Percentiles rank a stretch among this genome's conserved stretches.
These are phyloP conservation scores for Fulmarus glacialis DNA, from an alignment of 2,113 vertebrate species.

Conservation along the genomic window DNA sequence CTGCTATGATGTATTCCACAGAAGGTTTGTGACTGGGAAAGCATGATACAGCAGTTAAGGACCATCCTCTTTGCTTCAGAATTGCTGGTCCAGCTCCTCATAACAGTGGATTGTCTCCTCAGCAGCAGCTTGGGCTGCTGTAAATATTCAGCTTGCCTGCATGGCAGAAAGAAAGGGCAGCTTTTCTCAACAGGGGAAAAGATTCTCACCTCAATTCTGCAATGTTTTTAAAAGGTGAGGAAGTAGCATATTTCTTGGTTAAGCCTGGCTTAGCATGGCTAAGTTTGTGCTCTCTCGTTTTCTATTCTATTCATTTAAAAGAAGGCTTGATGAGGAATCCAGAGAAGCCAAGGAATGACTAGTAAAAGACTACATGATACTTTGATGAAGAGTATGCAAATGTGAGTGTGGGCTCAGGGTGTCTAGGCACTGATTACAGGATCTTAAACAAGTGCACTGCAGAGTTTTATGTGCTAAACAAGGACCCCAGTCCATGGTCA, in stretches of 20 bases:
- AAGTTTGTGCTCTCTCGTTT: not conserved
- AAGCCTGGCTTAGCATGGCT: not conserved
- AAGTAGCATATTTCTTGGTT: not conserved
- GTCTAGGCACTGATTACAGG: not conserved
- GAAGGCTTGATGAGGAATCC: not conserved
- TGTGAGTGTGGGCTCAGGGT: not conserved
- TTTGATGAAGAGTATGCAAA: not conserved
- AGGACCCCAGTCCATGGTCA: rapidly evolving
- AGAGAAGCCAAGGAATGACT: not conserved
- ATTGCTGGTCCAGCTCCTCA: not conserved
- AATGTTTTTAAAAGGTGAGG: not conserved
- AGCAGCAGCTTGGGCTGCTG: not conserved
- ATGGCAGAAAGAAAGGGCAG: not conserved
- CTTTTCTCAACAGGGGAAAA: not conserved
- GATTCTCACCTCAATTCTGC: not conserved
- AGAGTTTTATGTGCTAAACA: not conserved
- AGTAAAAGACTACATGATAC: not conserved
- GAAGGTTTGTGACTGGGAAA: not conserved
- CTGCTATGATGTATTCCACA: not conserved
- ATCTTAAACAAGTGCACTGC: not conserved
- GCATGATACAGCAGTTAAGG: not conserved
- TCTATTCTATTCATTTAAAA: not conserved
- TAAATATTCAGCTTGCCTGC: not conserved
- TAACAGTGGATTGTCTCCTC: not conserved
- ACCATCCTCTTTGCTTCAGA: not conserved